These are phyloP conservation scores for Oncorhynchus gorbuscha DNA, from an alignment of 2,113 vertebrate species.

Conservation along the genomic window DNA sequence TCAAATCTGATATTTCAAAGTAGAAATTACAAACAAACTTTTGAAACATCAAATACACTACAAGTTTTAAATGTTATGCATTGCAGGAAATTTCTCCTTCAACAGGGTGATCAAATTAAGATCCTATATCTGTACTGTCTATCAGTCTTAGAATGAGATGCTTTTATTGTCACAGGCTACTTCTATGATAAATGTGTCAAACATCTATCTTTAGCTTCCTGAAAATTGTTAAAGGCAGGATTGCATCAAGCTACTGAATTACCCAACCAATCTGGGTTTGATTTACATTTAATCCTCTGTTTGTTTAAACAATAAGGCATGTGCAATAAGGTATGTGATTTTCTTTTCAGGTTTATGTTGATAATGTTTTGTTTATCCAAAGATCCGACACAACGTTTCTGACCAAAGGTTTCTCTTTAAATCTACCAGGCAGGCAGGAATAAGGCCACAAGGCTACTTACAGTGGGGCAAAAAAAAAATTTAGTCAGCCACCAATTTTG, in stretches of 20 bases:
- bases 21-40: no score
- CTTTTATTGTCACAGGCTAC: neutral
- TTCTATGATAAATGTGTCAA: neutral
- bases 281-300: neutral
- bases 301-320: neutral
- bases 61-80: no score
- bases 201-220: neutral
- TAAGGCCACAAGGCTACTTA: neutral
- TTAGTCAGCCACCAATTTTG: no score
- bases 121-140: neutral
- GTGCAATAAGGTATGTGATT: neutral
- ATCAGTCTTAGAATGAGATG: neutral
- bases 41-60: no score
- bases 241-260: neutral
- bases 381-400: neutral
- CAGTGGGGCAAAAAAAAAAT: no score
- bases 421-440: neutral
- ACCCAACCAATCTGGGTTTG: neutral
- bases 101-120: no score
- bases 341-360: neutral
- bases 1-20: no score
- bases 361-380: neutral
- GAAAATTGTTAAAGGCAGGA: neutral
- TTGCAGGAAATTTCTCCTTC: no score
- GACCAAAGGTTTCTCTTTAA: neutral